Evolutionary conservation across 2,113 vertebrate genomes (phyloP).

Genomic region (Pao palembangensis): DNA sequence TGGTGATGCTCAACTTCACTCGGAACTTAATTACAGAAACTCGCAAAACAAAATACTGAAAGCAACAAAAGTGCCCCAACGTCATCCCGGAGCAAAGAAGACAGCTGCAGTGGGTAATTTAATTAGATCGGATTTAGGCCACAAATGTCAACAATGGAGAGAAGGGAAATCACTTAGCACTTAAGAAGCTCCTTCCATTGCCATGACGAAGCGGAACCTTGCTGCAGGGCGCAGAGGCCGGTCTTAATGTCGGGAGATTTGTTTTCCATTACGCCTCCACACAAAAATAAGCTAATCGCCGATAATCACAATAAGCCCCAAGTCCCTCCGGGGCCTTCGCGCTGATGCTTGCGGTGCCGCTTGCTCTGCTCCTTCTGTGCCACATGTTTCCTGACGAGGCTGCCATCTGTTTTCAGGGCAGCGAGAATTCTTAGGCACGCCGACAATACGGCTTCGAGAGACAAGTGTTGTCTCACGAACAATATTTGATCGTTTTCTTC

Average conservation of each 20-base stretch:
- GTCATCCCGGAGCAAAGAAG: not conserved
- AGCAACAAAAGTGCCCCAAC: not conserved
- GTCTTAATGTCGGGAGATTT: constrained; percentile 27
- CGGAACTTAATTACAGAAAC: not conserved
- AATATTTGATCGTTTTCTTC: constrained; percentile 6
- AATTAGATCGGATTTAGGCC: constrained; percentile 10
- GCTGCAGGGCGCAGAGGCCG: constrained; percentile 29
- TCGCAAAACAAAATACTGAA: not conserved
- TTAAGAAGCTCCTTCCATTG: constrained; percentile 4
- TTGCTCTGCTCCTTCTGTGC: constrained; percentile 1
- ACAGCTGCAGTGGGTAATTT: not conserved
- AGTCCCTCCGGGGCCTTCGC: constrained; percentile 19
- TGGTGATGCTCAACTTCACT: not conserved
- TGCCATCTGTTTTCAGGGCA: constrained; percentile 48
- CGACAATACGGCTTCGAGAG: not conserved
- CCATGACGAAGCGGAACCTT: constrained; percentile 46
- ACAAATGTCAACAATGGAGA: constrained; percentile 11
- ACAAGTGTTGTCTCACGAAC: not conserved
- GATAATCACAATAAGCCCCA: constrained; percentile 46
- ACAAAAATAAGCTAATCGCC: constrained; percentile 53
- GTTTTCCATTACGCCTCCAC: constrained; percentile 16
- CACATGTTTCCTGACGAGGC: constrained; percentile 30
- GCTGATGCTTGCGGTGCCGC: not conserved
- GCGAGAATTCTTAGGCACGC: not conserved
- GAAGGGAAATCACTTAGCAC: constrained; percentile 18